Evolutionary conservation across 2,888 invertebrate genomes (phyloP).

Genomic region (Diloba caeruleocephala): DNA sequence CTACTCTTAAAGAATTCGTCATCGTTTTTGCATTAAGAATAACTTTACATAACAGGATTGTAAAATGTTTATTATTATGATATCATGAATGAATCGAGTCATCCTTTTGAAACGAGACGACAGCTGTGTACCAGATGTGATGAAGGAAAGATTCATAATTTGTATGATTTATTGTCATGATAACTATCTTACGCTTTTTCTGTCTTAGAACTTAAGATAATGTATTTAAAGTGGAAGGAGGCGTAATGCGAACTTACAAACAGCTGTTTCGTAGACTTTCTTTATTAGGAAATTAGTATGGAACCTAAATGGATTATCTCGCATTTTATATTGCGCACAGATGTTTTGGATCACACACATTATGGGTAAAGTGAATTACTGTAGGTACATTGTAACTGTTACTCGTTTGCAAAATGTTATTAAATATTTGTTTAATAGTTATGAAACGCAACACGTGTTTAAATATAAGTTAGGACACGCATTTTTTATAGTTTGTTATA

Average conservation of each 20-base stretch:
- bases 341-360: conserved; percentile 24
- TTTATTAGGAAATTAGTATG: conserved; percentile 16
- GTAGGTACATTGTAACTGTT: conserved; percentile 26
- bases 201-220: conserved; percentile 14
- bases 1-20: conserved; percentile 9
- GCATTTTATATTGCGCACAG: conserved; percentile 33
- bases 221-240: conserved; percentile 17
- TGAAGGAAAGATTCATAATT: conserved; percentile 35
- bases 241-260: conserved; percentile 20
- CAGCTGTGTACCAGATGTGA: conserved; percentile 46
- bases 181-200: conserved; percentile 26
- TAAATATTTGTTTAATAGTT: conserved; percentile 21
- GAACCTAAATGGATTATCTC: conserved; percentile 34
- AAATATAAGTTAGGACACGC: not conserved
- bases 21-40: conserved; percentile 18
- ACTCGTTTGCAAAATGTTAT: conserved; percentile 16
- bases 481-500: conserved; percentile 10
- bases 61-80: conserved; percentile 37
- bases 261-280: conserved; percentile 23
- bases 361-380: conserved; percentile 24
- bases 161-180: conserved; percentile 40
- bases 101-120: conserved; percentile 11
- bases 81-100: conserved; percentile 48
- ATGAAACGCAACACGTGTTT: conserved; percentile 12
- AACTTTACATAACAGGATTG: conserved; percentile 34